A percentile compares a stretch with the other conserved stretches of the same genome.
Evolutionary conservation across 2,888 invertebrate species (phyloP).

Genomic region (Nysson spinosus): DNA sequence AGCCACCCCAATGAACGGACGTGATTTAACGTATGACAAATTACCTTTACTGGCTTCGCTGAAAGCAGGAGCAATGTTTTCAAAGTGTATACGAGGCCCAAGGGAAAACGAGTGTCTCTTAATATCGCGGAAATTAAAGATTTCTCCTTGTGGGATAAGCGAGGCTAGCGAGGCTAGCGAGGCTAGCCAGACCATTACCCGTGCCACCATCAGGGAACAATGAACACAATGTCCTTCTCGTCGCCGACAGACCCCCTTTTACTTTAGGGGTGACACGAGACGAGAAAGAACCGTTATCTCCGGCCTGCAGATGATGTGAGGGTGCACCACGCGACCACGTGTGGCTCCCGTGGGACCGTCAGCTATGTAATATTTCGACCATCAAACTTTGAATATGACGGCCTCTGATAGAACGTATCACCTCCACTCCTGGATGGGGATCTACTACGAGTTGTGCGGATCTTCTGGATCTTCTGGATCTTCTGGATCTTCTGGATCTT

Average conservation of each 20-base stretch:
- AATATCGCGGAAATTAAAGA: constrained; percentile 70
- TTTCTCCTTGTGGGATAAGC: constrained; percentile 51
- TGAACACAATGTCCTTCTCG: constrained; percentile 65
- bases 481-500: no score
- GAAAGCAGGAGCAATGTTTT: neutral
- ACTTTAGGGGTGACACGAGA: constrained; percentile 32
- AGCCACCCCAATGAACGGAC: neutral
- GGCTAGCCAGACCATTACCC: constrained; percentile 68
- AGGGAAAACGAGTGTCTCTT: constrained; percentile 59
- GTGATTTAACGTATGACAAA: constrained; percentile 26
- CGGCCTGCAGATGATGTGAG: constrained; percentile 66
- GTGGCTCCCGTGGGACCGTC: constrained; percentile 52
- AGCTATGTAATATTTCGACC: constrained; percentile 57
- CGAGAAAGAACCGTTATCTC: constrained; percentile 67
- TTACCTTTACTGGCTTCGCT: neutral
- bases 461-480: no score
- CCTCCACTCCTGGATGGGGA: neutral
- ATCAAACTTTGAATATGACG: constrained; percentile 59
- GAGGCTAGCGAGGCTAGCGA: no score
- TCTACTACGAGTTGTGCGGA: constrained; percentile 2
- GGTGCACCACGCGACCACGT: constrained; percentile 43
- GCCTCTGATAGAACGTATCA: constrained; percentile 4
- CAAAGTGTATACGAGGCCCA: constrained; percentile 44
- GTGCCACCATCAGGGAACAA: constrained; percentile 58
- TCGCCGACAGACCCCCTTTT: constrained; percentile 34